These are phyloP conservation scores for Lampris megalopsis DNA, from an alignment of 2,113 vertebrate species.

Conservation along the genomic window DNA sequence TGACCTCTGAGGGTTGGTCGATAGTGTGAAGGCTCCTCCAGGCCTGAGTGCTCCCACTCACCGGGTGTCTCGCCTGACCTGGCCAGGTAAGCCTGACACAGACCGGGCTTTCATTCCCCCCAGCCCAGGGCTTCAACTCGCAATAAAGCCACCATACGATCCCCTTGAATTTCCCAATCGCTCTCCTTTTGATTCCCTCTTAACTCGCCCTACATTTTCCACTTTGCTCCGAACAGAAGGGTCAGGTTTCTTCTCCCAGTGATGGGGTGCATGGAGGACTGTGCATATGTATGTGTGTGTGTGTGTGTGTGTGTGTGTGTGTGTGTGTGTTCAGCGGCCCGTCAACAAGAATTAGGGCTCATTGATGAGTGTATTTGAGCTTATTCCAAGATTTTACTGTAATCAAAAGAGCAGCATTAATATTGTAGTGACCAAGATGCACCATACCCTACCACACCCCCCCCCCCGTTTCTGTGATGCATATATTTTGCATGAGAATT, in stretches of 20 bases:
- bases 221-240: constrained; percentile 87
- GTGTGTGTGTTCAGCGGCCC: constrained; percentile 24
- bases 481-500: too few species aligned
- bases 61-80: constrained; percentile 81
- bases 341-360: constrained; percentile 23
- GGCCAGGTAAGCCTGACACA: constrained; percentile 88
- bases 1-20: constrained; percentile 73
- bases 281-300: constrained; percentile 21
- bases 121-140: constrained; percentile 89
- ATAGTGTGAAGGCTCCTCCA: constrained; percentile 79
- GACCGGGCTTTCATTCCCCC: constrained; percentile 92
- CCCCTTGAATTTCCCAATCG: constrained; percentile 93
- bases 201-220: constrained; percentile 84
- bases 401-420: neutral
- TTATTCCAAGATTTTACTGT: neutral
- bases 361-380: constrained; percentile 14
- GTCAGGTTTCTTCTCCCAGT: constrained; percentile 89
- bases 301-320: constrained; percentile 18
- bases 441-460: too few species aligned
- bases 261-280: constrained; percentile 53
- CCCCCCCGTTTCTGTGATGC: too few species aligned
- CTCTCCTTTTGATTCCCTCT: constrained; percentile 91
- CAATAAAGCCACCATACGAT: constrained; percentile 98
- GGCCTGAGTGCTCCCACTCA: constrained; percentile 74
- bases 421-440: neutral